Evolutionary conservation across 1,140 invertebrate species (phyloP), one percentile per base, ranked within the genome.

Genomic region (Neoseiulus cucumeris): DNA sequence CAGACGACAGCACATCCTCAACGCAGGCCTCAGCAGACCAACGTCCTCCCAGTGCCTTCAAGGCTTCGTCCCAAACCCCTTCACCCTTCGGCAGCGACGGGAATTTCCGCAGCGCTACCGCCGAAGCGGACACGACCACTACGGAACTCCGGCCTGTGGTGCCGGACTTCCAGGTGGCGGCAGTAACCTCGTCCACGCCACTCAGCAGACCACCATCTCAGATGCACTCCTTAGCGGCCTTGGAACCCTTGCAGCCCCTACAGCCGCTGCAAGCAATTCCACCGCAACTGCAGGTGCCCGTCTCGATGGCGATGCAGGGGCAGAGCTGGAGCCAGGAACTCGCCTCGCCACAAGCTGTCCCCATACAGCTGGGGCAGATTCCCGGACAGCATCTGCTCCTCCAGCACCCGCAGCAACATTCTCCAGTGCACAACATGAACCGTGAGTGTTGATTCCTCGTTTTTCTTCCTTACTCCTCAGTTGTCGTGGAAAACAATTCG

Each of bases 251-350:
- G 51, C 51, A 59, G 22, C 51, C 51, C n/a, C 25, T 59, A 14
- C 51, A 59, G 33, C 22, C 51, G 51, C 51, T 59, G 22, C 51
- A 59, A 9, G 25, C 51, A 5, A 1, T 25, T 6, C 22, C 14
- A 5, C 51, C 14, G 22, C 51, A 59, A 33, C 51, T 59, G 51
- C 51, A 59, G 33, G 51, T 59, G 25, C 51, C 51, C 22, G 51
- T 33, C 51, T 25, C 25, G 33, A 25, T 59, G 51, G 6, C 51
- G 51, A 59, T 59, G 22, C 51, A 59, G 51, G 25, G 25, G 51
- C 51, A 59, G 51, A 33, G 22, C 51, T 59, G 51, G 51, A 59
- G 51, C 51, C 51, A 59, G 51, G 51, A 59, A 59, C 51, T 59
- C 51, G 51, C 51, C 51, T 59, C 51, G 22, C 51, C 51, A 25